phyloP scores from a whole-genome alignment of 1,140 invertebrate genomes.

The Campoletis sonorensis region DNA sequence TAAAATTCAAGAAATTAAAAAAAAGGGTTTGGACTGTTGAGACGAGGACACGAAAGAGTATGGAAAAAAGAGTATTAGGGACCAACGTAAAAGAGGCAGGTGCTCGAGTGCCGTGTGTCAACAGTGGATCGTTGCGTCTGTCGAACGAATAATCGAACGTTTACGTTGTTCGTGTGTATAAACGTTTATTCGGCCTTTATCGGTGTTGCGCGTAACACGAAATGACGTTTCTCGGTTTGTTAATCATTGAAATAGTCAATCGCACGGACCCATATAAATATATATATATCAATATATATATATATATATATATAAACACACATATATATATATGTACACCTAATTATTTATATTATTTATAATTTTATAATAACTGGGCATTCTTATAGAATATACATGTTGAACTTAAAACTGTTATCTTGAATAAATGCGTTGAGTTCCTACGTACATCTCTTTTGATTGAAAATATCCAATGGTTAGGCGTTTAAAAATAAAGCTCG shows the following conservation, averaged over 20 bases:
- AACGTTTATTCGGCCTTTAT: slow-evolving; percentile 18
- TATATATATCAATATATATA: slow-evolving; percentile 49
- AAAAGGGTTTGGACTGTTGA: background rate
- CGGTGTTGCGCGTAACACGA: slow-evolving; percentile 17
- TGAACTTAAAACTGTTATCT: slow-evolving; percentile 66
- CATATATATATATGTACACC: slow-evolving; percentile 36
- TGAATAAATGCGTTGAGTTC: slow-evolving; percentile 71
- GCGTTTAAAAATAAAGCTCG: background rate
- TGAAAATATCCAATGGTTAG: slow-evolving; percentile 18
- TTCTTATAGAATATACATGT: slow-evolving; percentile 69
- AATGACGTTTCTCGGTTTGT: slow-evolving; percentile 28
- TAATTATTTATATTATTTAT: slow-evolving; percentile 72
- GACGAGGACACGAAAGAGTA: background rate
- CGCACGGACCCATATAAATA: slow-evolving; percentile 17
- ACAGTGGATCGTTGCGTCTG: slow-evolving; percentile 61
- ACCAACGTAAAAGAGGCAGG: slow-evolving; percentile 60
- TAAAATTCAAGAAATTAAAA: background rate
- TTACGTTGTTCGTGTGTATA: background rate
- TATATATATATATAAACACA: slow-evolving; percentile 47
- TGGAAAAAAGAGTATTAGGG: slow-evolving; percentile 61
- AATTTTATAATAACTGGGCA: slow-evolving; percentile 71
- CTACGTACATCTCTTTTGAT: slow-evolving; percentile 66
- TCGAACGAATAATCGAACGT: slow-evolving; percentile 14
- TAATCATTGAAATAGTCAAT: slow-evolving; percentile 40
- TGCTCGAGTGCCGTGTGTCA: slow-evolving; percentile 54